Conservation (phyloP, 2,113 vertebrate species). For the Myotis yumanensis region DNA sequence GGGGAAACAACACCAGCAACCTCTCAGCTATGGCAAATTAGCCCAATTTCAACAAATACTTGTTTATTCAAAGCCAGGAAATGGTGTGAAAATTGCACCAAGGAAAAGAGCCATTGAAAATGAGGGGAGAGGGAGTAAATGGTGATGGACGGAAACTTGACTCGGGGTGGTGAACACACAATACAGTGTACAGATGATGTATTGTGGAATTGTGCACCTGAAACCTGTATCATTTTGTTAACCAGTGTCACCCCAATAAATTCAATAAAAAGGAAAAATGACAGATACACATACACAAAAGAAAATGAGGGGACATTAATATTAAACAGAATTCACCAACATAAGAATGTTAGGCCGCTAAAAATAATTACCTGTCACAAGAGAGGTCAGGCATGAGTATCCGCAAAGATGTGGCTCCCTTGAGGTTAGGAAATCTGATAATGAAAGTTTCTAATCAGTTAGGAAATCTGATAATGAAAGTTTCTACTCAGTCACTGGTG, state of each 20-base stretch:
- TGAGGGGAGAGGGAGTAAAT: not conserved
- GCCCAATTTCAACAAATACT: slow-evolving; percentile 33
- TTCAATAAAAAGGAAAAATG: not conserved
- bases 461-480: not conserved
- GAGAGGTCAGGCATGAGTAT: slow-evolving; percentile 40
- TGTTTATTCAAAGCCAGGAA: slow-evolving; percentile 54
- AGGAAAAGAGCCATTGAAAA: slow-evolving; percentile 38
- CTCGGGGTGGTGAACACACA: not conserved
- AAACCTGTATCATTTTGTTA: not conserved
- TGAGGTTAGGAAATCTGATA: not conserved
- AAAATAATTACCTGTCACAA: slow-evolving; percentile 54
- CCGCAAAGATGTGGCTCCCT: slow-evolving; percentile 7
- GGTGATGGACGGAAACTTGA: not conserved
- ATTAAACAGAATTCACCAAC: slow-evolving; percentile 55
- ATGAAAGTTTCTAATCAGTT: too few species aligned
- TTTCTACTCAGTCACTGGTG: not conserved
- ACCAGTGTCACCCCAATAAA: not conserved
- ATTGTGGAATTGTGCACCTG: not conserved
- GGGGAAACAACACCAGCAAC: slow-evolving; percentile 9
- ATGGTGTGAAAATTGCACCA: slow-evolving; percentile 23
- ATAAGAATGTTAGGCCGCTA: not conserved
- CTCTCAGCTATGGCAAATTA: slow-evolving; percentile 41
- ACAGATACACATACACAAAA: not conserved
- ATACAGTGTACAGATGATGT: not conserved
- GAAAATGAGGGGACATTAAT: slow-evolving; percentile 48